Base-by-base conservation (phyloP, 2,797 vertebrate genomes). In the Helostoma temminkii region DNA sequence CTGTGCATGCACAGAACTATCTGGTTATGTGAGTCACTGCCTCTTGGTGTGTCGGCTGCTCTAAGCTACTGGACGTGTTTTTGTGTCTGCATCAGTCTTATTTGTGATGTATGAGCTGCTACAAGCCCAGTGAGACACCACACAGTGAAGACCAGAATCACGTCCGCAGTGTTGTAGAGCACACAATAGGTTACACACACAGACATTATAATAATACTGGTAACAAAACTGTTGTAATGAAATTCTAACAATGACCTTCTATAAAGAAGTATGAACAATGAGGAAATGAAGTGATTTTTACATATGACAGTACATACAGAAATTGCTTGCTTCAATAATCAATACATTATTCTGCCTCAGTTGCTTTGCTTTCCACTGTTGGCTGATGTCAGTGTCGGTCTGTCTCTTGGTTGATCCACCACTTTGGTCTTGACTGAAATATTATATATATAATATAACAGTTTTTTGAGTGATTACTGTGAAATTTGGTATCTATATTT, bases 1-100 rank as follows among this genome's bases (percentile, higher is more conserved):
- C 14, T 46, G 56, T 63, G 39, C 46, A 6, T 37, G 28, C 9
- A 66, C n/a, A 59, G 34, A 54, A 76, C 18, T 62, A 15, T 73
- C 56, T 69, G 36, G 7, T 21, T 6, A n/a, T 15, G 39, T 87
- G 82, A 89, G 61, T 87, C 90, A 89, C 69, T 45, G 71, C 73
- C 64, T 82, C 7, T 22, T 37, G 1, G 24, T 58, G 58, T 26
- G 39, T 70, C 63, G 66, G 49, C 34, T 42, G 11, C 9, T 22
- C 10, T 46, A 10, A 58, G 9, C 45, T 19, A 9, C 36, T 37
- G 36, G 15, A 37, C 53, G 24, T 18, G 9, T 41, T 14, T 50
- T 64, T 68, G 8, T 66, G 47, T 75, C 69, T 81, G 46, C 41
- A 58, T 45, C 15, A 0, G 39, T 56, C 12, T 36, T 48, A 49